Conservation (phyloP, 2,113 vertebrate species). For the Pseudopipra pipra region DNA sequence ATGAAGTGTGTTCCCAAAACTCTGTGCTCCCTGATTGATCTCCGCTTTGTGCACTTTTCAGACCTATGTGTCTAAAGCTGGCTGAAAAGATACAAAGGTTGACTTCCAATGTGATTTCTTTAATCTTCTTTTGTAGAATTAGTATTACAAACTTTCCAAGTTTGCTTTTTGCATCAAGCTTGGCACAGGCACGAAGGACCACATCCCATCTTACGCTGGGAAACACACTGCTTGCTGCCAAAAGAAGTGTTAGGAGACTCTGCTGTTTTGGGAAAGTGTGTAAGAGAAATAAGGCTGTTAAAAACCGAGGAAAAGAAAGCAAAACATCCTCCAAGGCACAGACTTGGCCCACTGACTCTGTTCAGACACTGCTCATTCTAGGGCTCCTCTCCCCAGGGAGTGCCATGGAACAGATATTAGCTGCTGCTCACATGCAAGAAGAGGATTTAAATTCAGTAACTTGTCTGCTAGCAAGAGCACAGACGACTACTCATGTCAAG, state of each 20-base stretch:
- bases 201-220: not conserved
- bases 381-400: not conserved
- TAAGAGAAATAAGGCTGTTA: not conserved
- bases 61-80: not conserved
- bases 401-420: not conserved
- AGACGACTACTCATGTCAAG: not conserved
- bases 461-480: not conserved
- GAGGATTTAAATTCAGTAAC: not conserved
- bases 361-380: not conserved
- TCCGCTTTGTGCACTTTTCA: slow-evolving; percentile 24
- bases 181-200: not conserved
- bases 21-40: slow-evolving; percentile 9
- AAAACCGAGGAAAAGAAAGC: not conserved
- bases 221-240: not conserved
- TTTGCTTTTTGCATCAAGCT: not conserved
- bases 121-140: not conserved
- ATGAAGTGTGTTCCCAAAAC: slow-evolving; percentile 20
- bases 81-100: slow-evolving; percentile 17
- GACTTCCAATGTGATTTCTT: not conserved
- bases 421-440: not conserved
- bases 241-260: not conserved
- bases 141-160: not conserved
- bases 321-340: not conserved
- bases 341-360: not conserved
- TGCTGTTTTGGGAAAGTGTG: not conserved